Evolutionary conservation across 2,113 vertebrate species (phyloP).

Genomic region (Cariama cristata): DNA sequence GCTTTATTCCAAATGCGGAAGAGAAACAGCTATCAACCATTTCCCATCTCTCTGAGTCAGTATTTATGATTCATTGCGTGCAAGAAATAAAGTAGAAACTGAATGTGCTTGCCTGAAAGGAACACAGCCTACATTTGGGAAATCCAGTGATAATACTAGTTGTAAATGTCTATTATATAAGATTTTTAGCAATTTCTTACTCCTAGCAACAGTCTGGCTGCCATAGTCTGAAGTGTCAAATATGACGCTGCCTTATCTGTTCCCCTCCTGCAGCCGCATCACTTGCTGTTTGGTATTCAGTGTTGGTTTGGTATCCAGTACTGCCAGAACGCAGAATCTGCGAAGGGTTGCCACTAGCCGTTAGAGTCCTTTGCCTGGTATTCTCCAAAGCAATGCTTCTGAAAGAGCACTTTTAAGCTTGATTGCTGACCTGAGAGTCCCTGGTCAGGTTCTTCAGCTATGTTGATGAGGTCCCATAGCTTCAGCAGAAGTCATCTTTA

Average conservation of each 20-base stretch:
- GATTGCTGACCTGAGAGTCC: not conserved
- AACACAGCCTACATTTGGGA: constrained; percentile 12
- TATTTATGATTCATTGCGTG: constrained; percentile 16
- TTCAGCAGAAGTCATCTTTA: not conserved
- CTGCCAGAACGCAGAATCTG: not conserved
- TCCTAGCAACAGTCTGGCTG: constrained; percentile 1
- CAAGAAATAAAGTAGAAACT: constrained; percentile 16
- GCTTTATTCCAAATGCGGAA: constrained; percentile 5
- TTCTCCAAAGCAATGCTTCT: not conserved
- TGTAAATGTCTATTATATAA: constrained; percentile 36
- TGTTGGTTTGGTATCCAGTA: not conserved
- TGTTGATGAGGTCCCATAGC: not conserved
- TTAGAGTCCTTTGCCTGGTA: not conserved
- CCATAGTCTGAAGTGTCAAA: not conserved
- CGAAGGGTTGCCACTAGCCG: not conserved
- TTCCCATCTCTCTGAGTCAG: not conserved
- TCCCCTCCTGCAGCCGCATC: not conserved
- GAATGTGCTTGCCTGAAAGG: constrained; percentile 16
- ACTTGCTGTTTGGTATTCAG: not conserved
- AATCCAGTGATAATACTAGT: constrained; percentile 17
- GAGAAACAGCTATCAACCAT: not conserved
- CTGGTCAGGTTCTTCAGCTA: not conserved
- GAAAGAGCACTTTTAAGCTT: not conserved
- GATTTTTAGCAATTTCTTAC: not conserved
- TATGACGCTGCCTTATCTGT: not conserved